Base-by-base conservation (phyloP, 2,888 invertebrate species). In the Cacoxenus indagator region DNA sequence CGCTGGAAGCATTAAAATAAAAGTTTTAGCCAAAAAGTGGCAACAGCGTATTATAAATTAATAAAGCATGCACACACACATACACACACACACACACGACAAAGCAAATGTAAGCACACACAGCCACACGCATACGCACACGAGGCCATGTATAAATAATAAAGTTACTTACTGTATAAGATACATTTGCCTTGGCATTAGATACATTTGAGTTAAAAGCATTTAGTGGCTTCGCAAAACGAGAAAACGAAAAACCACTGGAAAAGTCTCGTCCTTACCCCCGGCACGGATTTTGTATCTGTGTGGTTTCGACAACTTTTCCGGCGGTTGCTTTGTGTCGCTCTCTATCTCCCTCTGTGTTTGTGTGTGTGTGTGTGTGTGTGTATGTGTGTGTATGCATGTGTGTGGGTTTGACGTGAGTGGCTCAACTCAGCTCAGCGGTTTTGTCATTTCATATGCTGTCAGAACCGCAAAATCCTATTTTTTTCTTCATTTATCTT, bases 1-100 rank as follows among this genome's bases (percentile, higher is more conserved):
- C 45, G n/a, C n/a, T 43, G 45, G n/a, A 43, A n/a, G n/a, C 11
- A 43, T 43, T 43, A 70, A 75, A 75, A 75, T 74, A 72, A 74
- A 75, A 75, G 72, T 67, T 64, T 67, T 61, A 45, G 65, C 61
- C 67, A 45, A 27, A 24, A n/a, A 55, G 64, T 48, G 45, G 54
- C 51, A 65, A 65, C 55, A 57, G 46, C n/a, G 46, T 14, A 59
- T 26, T 14, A 19, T 26, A 57, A 57, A 57, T 57, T 14, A 57
- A 57, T 14, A 51, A 31, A 61, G 48, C 8, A 54, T 19, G 54
- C 64, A 67, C 61, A 65, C n/a, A n/a, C 59, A 11, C 31, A 62
- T 27, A 9, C 22, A 48, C 19, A 19, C 59, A 24, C 65, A 61
- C 55, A 57, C 55, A 51, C 26, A 65, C 24, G 51, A 54, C 31